Percentiles rank a stretch among this genome's conserved stretches.
Conservation (phyloP, 2,888 invertebrate species). For the Meta bourneti region DNA sequence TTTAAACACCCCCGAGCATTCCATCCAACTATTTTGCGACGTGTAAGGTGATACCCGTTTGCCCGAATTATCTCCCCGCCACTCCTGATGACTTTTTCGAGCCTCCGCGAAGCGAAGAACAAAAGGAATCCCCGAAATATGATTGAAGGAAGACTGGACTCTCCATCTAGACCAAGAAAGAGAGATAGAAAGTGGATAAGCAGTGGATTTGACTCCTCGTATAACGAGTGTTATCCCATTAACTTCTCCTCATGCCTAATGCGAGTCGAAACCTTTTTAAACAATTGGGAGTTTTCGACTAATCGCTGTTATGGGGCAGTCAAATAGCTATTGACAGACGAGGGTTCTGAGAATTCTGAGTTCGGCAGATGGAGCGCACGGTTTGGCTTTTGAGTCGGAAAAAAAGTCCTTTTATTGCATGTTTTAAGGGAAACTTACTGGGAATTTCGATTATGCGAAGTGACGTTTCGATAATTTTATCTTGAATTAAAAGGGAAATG, state of each 20-base stretch:
- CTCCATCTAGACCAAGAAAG: neutral
- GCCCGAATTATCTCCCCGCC: neutral
- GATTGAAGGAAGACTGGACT: neutral
- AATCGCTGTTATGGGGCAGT: conserved; percentile 17
- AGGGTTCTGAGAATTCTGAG: neutral
- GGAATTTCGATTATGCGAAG: conserved; percentile 47
- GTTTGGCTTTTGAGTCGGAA: neutral
- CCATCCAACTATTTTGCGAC: neutral
- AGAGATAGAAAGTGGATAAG: conserved; percentile 36
- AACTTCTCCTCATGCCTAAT: conserved; percentile 51
- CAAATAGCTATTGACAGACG: conserved; percentile 21
- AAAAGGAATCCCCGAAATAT: neutral
- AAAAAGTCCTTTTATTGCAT: neutral
- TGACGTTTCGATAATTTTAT: neutral
- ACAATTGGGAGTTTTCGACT: conserved; percentile 16
- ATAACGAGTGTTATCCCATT: conserved; percentile 59
- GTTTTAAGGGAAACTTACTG: neutral
- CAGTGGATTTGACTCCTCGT: conserved; percentile 34
- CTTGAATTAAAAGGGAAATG: neutral
- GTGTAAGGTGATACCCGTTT: no score
- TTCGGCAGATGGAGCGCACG: neutral
- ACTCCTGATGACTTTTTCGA: neutral
- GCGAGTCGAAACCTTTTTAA: conserved; percentile 56
- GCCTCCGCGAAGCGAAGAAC: neutral
- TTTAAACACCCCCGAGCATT: neutral